Evolutionary conservation across 2,113 vertebrate genomes (phyloP).

Genomic region (Pipa parva): DNA sequence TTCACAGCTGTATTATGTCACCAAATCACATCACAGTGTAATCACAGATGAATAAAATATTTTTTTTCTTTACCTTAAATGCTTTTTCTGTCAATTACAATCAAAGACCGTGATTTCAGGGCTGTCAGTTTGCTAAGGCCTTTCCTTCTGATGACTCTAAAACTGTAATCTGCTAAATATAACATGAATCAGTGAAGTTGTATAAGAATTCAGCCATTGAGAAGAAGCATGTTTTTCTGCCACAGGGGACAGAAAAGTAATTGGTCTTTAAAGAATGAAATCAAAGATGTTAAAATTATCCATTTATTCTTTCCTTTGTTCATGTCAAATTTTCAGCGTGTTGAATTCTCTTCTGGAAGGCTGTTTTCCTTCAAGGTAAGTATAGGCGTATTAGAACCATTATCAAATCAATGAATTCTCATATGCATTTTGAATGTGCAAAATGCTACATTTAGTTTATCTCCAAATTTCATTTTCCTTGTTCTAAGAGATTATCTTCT

Average conservation of each 20-base stretch:
- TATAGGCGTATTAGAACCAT: slow-evolving; percentile 45
- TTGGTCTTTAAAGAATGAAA: slow-evolving; percentile 74
- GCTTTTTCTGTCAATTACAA: slow-evolving; percentile 88
- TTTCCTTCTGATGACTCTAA: slow-evolving; percentile 73
- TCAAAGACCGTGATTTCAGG: slow-evolving; percentile 82
- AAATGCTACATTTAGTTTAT: slow-evolving; percentile 41
- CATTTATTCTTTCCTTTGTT: slow-evolving; percentile 53
- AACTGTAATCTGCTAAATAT: slow-evolving; percentile 77
- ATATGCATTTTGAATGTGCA: slow-evolving; percentile 54
- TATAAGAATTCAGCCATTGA: slow-evolving; percentile 75
- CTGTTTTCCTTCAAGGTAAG: slow-evolving; percentile 49
- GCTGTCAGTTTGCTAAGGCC: slow-evolving; percentile 66
- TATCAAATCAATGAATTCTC: slow-evolving; percentile 54
- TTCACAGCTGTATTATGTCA: slow-evolving; percentile 81
- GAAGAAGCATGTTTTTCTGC: slow-evolving; percentile 59
- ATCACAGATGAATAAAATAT: slow-evolving; percentile 83
- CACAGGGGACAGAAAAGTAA: slow-evolving; percentile 70
- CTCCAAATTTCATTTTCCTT: slow-evolving; percentile 32
- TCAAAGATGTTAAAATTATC: slow-evolving; percentile 66
- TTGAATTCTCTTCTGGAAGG: slow-evolving; percentile 45
- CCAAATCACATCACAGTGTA: slow-evolving; percentile 82
- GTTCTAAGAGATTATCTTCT: slow-evolving; percentile 48
- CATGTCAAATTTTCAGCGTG: slow-evolving; percentile 42
- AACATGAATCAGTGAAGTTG: slow-evolving; percentile 75
- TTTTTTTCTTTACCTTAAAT: slow-evolving; percentile 74